Percentiles rank a stretch among this genome's conserved stretches.
phyloP scores from a whole-genome alignment of 2,888 invertebrate genomes.

The Neocrepidodera transversa region DNA sequence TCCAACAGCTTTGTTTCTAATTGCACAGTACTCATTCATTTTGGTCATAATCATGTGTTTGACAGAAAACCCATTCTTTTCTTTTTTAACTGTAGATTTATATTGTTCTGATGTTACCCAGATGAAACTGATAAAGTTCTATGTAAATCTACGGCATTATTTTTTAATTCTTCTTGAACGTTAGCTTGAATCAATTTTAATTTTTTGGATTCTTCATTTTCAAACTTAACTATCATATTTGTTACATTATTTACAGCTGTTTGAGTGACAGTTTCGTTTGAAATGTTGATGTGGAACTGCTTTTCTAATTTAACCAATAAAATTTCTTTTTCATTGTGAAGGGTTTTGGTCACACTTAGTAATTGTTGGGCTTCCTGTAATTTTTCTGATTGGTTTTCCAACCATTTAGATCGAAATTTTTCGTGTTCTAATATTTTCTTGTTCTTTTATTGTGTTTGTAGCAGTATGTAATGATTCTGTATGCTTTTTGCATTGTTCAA shows the following conservation, averaged over 20 bases:
- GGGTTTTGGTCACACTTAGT: conserved; percentile 31
- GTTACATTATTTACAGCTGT: conserved; percentile 21
- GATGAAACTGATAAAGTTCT: conserved; percentile 6
- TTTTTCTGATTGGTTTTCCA: conserved; percentile 37
- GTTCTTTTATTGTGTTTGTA: conserved; percentile 30
- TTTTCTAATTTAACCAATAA: conserved; percentile 42
- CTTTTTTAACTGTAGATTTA: conserved; percentile 1
- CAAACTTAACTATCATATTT: conserved; percentile 21
- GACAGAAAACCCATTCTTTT: conserved; percentile 5
- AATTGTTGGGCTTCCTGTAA: conserved; percentile 36
- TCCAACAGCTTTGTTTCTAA: conserved; percentile 8
- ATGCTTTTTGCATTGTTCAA: conserved; percentile 28
- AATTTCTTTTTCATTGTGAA: conserved; percentile 39
- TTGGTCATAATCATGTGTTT: conserved; percentile 7
- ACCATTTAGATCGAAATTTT: conserved; percentile 39
- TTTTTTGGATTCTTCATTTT: conserved; percentile 13
- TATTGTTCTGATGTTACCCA: conserved; percentile 2
- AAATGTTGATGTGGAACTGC: conserved; percentile 38
- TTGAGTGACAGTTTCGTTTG: conserved; percentile 32
- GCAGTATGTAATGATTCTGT: conserved; percentile 28
- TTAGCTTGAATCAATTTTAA: background rate
- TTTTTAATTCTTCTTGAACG: background rate
- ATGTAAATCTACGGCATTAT: conserved; percentile 1
- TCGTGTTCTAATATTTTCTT: conserved; percentile 39
- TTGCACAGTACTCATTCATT: conserved; percentile 10